A percentile compares a stretch with the other conserved stretches of the same genome.
These are phyloP conservation scores for Apogon talboti DNA, from an alignment of 2,797 vertebrate species.

Conservation along the genomic window DNA sequence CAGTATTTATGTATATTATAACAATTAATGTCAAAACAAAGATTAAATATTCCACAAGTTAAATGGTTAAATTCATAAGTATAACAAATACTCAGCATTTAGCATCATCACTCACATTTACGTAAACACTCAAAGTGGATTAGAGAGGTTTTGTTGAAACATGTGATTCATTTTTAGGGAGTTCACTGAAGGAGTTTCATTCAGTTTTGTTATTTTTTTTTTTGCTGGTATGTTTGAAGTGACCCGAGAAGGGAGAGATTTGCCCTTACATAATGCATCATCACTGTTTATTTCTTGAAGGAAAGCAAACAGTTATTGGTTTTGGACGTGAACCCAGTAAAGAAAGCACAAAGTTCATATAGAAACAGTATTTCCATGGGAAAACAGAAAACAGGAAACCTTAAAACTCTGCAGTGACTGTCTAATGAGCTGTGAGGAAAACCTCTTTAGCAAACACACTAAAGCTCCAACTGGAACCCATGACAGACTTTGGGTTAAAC, in stretches of 20 bases:
- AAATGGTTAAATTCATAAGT: constrained; percentile 1
- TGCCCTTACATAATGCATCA: constrained; percentile 21
- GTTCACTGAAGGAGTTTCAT: constrained; percentile 16
- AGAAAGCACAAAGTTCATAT: constrained; percentile 12
- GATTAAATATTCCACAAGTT: constrained; percentile 2
- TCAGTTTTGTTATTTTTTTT: neutral
- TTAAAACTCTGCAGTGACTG: constrained; percentile 8
- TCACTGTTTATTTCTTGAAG: constrained; percentile 17
- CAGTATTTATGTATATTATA: constrained; percentile 43
- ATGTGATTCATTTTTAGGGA: constrained; percentile 31
- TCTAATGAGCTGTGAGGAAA: constrained; percentile 33
- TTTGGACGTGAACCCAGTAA: neutral
- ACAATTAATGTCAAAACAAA: constrained; percentile 30
- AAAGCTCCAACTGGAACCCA: constrained; percentile 35
- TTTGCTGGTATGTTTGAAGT: constrained; percentile 1
- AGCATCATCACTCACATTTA: neutral
- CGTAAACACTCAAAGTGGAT: constrained; percentile 22
- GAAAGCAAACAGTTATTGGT: constrained; percentile 31
- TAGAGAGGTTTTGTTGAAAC: constrained; percentile 15
- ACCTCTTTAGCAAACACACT: constrained; percentile 18
- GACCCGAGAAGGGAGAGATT: neutral
- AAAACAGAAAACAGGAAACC: constrained; percentile 45
- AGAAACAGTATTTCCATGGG: constrained; percentile 18
- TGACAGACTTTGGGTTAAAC: constrained; percentile 31
- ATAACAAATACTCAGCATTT: constrained; percentile 5